These are phyloP conservation scores for Andrena camellia DNA, from an alignment of 2,888 invertebrate species.

Conservation along the genomic window DNA sequence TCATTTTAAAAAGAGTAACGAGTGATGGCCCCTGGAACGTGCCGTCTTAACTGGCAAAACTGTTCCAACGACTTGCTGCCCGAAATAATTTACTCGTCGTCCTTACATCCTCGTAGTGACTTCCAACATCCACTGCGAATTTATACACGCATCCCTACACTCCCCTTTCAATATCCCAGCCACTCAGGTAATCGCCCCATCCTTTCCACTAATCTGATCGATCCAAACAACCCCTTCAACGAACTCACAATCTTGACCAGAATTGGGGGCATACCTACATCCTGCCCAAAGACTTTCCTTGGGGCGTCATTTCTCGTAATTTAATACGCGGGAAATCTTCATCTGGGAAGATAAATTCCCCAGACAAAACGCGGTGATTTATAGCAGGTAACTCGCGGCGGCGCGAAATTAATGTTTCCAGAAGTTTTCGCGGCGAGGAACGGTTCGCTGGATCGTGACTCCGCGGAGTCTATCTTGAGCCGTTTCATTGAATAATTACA, in stretches of 20 bases:
- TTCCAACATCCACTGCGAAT: not conserved
- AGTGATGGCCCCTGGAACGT: not conserved
- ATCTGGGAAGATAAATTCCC: conserved; percentile 16
- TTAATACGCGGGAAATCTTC: conserved; percentile 20
- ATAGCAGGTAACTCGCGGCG: not conserved
- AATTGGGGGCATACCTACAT: not conserved
- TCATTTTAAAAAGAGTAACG: conserved; percentile 1
- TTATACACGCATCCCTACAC: not conserved
- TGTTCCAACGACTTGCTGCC: not conserved
- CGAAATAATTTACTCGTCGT: not conserved
- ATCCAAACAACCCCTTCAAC: not conserved
- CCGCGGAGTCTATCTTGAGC: conserved; percentile 29
- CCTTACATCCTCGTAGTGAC: no score
- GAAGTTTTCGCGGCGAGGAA: conserved; percentile 3
- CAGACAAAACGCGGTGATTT: conserved; percentile 10
- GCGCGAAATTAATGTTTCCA: conserved; percentile 33
- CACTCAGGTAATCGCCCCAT: not conserved
- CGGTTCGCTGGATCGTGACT: conserved; percentile 31
- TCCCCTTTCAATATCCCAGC: not conserved
- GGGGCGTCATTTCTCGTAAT: conserved; percentile 18
- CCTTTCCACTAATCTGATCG: no score
- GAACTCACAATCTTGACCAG: not conserved
- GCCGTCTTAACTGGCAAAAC: not conserved
- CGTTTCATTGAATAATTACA: conserved; percentile 53
- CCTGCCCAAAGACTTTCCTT: not conserved